Percentiles rank a stretch among this genome's conserved stretches.
phyloP scores from a whole-genome alignment of 2,797 vertebrate species.

The Poliocrania exsul region DNA sequence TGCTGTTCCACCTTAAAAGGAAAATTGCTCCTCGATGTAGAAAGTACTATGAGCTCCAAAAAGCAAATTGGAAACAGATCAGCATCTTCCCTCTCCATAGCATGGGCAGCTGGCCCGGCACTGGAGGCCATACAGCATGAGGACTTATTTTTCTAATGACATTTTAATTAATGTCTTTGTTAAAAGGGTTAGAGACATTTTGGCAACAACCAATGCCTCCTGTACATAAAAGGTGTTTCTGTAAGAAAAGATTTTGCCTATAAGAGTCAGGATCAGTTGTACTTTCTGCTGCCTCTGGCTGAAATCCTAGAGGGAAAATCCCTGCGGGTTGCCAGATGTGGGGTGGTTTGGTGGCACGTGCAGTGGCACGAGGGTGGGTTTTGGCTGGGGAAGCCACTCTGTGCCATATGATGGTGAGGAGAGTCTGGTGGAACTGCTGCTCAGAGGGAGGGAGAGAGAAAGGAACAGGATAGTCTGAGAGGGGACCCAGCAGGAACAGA shows the following conservation, averaged over 20 bases:
- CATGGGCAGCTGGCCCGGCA: background rate
- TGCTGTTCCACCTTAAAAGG: slow-evolving; percentile 60
- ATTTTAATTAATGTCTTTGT: background rate
- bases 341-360: fast-evolving
- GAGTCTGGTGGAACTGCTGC: background rate
- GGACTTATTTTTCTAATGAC: background rate
- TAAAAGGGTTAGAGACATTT: background rate
- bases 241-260: background rate
- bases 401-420: background rate
- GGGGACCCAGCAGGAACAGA: background rate
- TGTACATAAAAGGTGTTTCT: background rate
- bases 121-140: background rate
- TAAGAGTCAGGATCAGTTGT: background rate
- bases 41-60: background rate
- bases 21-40: background rate
- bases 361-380: fast-evolving
- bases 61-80: slow-evolving; percentile 55
- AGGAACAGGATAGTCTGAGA: background rate
- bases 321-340: background rate
- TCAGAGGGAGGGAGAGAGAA: background rate
- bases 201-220: background rate
- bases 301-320: background rate
- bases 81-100: background rate
- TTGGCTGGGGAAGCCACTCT: background rate
- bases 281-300: background rate